Percentiles rank a stretch among this genome's conserved stretches.
These are phyloP conservation scores for Drosophila serrata DNA, from an alignment of 1,140 invertebrate genomes.

Conservation along the genomic window DNA sequence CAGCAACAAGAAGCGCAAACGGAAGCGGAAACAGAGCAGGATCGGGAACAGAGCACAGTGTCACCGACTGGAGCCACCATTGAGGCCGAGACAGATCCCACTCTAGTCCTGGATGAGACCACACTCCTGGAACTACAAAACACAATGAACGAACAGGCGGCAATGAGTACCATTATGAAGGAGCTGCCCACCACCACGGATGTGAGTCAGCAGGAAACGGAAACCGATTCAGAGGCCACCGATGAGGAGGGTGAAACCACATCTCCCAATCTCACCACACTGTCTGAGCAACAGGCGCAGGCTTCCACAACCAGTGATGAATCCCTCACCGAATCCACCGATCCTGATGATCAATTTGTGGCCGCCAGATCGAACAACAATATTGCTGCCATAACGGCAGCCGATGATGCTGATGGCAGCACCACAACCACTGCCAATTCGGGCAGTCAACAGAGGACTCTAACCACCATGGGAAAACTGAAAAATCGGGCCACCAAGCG, in stretches of 20 bases:
- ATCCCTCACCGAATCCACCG: constrained; percentile 71
- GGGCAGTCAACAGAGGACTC: constrained; percentile 65
- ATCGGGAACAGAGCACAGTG: constrained; percentile 59
- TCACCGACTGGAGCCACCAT: constrained; percentile 50
- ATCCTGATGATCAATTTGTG: constrained; percentile 79
- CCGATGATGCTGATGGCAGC: constrained; percentile 63
- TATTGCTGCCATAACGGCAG: constrained; percentile 77
- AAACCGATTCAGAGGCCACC: constrained; percentile 11
- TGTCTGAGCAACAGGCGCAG: constrained; percentile 29
- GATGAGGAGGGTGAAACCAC: constrained; percentile 47
- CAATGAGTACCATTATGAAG: constrained; percentile 69
- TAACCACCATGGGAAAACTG: constrained; percentile 77
- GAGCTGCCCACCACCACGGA: constrained; percentile 74
- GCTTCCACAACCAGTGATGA: constrained; percentile 63
- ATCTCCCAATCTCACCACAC: constrained; percentile 40
- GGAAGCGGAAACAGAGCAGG: constrained; percentile 34
- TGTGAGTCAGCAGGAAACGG: constrained; percentile 37
- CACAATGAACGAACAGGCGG: constrained; percentile 79
- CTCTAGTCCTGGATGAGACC: constrained; percentile 76
- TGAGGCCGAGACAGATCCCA: constrained; percentile 77
- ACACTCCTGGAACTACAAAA: constrained; percentile 75
- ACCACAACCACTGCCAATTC: constrained; percentile 61
- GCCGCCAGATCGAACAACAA: constrained; percentile 80
- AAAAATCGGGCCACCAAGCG: constrained; percentile 78
- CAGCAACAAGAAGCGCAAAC: constrained; percentile 17